Percentiles rank a stretch among this genome's conserved stretches.
Evolutionary conservation across 2,888 invertebrate genomes (phyloP).

Genomic region (Serrognathus titanus): DNA sequence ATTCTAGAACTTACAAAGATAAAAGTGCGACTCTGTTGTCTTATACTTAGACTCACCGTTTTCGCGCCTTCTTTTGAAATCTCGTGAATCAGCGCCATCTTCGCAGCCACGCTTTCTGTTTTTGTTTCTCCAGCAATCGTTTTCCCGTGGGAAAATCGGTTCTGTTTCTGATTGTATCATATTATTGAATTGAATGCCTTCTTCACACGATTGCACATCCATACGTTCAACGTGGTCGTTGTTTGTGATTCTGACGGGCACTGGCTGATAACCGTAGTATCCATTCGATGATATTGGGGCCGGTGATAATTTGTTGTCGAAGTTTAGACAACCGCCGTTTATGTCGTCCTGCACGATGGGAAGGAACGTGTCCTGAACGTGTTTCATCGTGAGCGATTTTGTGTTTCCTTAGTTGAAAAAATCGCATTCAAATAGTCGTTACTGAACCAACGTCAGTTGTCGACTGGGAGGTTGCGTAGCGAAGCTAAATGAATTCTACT

Average conservation of each 20-base stretch:
- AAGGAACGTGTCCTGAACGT: slow-evolving; percentile 25
- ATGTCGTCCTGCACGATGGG: slow-evolving; percentile 24
- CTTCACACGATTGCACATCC: slow-evolving; percentile 17
- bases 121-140: slow-evolving; percentile 10
- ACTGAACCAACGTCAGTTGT: not conserved
- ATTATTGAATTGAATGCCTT: slow-evolving; percentile 19
- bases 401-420: slow-evolving; percentile 5
- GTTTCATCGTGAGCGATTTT: slow-evolving; percentile 22
- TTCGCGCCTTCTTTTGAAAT: slow-evolving; percentile 42
- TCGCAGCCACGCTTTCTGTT: slow-evolving; percentile 26
- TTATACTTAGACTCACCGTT: slow-evolving; percentile 29
- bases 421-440: not conserved
- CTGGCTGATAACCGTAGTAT: slow-evolving; percentile 54
- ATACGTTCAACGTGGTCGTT: slow-evolving; percentile 13
- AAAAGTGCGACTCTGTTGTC: too few relatives aligned
- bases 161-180: slow-evolving; percentile 13
- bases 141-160: slow-evolving; percentile 5
- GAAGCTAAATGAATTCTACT: slow-evolving; percentile 27
- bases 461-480: slow-evolving; percentile 24
- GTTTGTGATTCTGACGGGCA: slow-evolving; percentile 31
- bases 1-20: slow-evolving; percentile 26
- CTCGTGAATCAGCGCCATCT: slow-evolving; percentile 14
- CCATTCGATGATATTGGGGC: slow-evolving; percentile 54
- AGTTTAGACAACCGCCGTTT: slow-evolving; percentile 20
- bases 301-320: slow-evolving; percentile 37